Base-by-base conservation (phyloP, 2,113 vertebrate species). In the Oncorhynchus masou region DNA sequence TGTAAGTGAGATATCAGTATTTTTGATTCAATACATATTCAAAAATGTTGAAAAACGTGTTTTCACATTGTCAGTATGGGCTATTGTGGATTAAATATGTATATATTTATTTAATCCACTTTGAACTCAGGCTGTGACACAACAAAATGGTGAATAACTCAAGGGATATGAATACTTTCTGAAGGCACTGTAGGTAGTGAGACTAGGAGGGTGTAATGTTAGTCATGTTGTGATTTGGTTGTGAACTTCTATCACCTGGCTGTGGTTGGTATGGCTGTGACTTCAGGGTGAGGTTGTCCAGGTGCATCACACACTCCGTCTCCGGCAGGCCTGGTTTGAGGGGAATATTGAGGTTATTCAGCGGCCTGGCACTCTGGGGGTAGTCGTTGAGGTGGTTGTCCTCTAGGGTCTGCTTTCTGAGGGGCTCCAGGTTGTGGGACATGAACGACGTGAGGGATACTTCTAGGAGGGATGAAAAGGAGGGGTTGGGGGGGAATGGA, bases 311-410 rank as follows among this genome's bases (percentile, higher is more conserved):
- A 27, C 25, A 71, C 34, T 86, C 86, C 0, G 71, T 15, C 66
- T 16, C 3, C 0, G 67, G 69, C 65, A 73, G 11, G 68, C 1
- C 69, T 0, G 74, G 59, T 24, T 81, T 89, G 16, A 80, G 3
- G 1, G 88, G 84, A 71, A 84, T 88, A 83, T 88, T 91, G 70
- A 84, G 49, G 15, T 90, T 87, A 0, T 87, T 81, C 8, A 78
- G 2, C 0, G 45, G 59, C n/a, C 78, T 82, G 12, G 85, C 74
- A 0, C 70, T 92, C 31, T 88, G 92, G 70, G 71, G 57, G 70
- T 69, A 84, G 72, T 76, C 76, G 4, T 90, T 92, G 39, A 90
- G 39, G 77, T 93, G 91, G 84, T 88, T 90, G 65, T 80, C 83
- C 39, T 39, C 39, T 0, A 3, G 70, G 49, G 84, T 90, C 20